Conservation (phyloP, 2,888 invertebrate species). For the Atherix ibis region DNA sequence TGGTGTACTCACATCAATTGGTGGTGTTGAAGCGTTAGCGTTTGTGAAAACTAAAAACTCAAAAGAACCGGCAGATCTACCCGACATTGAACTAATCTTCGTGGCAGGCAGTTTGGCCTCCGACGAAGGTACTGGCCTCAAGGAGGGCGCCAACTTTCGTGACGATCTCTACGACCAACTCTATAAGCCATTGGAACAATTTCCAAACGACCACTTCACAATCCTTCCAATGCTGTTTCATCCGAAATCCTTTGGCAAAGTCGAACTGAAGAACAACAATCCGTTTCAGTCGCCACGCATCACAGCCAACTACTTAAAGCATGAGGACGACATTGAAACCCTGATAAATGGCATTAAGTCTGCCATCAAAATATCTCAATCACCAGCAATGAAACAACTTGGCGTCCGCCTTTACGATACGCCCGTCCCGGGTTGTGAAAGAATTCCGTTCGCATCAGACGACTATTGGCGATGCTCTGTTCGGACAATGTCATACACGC, state of each 20-base stretch:
- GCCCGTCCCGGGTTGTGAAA: conserved; percentile 36
- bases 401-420: conserved; percentile 38
- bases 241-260: conserved; percentile 52
- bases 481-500: conserved; percentile 38
- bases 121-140: conserved; percentile 39
- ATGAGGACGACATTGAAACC: conserved; percentile 45
- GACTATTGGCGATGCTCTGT: conserved; percentile 52
- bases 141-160: conserved; percentile 39
- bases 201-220: conserved; percentile 40
- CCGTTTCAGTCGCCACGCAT: conserved; percentile 62
- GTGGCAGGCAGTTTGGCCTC: conserved; percentile 45
- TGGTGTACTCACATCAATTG: conserved; percentile 38
- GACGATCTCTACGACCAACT: conserved; percentile 39
- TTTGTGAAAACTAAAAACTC: conserved; percentile 44
- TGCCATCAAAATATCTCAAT: conserved; percentile 39
- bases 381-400: conserved; percentile 41
- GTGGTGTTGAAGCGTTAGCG: conserved; percentile 50
- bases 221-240: conserved; percentile 52
- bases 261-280: conserved; percentile 51
- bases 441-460: conserved; percentile 36
- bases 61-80: conserved; percentile 40
- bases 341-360: conserved; percentile 46
- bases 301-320: conserved; percentile 62
- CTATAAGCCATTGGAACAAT: conserved; percentile 38
- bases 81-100: conserved; percentile 50